Conservation (phyloP, 2,113 vertebrate genomes). For the Clarias magur region DNA sequence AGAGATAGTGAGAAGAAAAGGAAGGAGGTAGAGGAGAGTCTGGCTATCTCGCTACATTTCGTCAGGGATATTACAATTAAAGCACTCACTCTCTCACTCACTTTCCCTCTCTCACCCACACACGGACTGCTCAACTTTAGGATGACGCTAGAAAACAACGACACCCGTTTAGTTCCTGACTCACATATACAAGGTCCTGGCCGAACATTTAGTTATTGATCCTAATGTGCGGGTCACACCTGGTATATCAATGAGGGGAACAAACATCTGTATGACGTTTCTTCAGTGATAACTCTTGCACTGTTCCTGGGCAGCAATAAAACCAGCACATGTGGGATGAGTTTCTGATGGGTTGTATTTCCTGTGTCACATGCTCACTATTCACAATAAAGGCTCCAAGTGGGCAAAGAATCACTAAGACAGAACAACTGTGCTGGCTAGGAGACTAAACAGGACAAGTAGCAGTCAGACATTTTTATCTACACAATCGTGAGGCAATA, state of each 20-base stretch:
- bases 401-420: neutral
- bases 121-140: neutral
- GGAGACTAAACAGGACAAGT: neutral
- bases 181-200: neutral
- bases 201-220: neutral
- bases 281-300: neutral
- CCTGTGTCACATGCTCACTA: neutral
- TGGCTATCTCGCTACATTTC: slow-evolving; percentile 64
- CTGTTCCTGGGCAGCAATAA: neutral
- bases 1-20: slow-evolving; percentile 32
- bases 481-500: too few species aligned
- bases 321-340: neutral
- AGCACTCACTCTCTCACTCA: slow-evolving; percentile 6
- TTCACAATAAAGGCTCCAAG: neutral
- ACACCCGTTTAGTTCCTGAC: neutral
- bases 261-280: neutral
- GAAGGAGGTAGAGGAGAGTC: slow-evolving; percentile 57
- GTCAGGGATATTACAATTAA: slow-evolving; percentile 57
- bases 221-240: neutral
- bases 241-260: neutral
- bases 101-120: neutral
- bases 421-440: neutral
- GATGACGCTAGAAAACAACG: neutral
- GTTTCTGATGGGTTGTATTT: neutral
- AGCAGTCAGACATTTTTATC: neutral